Base-by-base conservation (phyloP, 2,888 invertebrate genomes). In the Cantharis rustica region DNA sequence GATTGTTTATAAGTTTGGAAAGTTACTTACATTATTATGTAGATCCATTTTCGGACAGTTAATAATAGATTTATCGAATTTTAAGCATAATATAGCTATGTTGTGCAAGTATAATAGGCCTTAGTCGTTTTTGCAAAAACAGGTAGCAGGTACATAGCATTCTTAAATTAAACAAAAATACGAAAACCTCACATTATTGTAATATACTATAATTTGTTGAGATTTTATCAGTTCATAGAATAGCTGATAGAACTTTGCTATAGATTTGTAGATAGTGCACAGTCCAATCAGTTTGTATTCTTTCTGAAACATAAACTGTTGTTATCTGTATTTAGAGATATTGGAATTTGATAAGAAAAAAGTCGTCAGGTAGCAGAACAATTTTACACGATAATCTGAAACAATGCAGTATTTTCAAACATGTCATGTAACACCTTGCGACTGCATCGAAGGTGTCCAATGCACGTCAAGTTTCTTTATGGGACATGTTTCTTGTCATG, bases 371-470 rank as follows among this genome's bases (percentile, higher is more conserved):
- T 79, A 79, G 72, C 63, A 47, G 72, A 68, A 73, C 72, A 66
- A 62, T 78, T 75, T 75, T 75, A 75, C 72, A 73, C 62, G 75
- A 75, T 75, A 76, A 77, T 77, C 76, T 77, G 79, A 79, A 77
- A 79, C 79, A 79, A 79, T 77, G 70, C 31, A 75, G 61, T 73
- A 71, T 75, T 79, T 77, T 62, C 77, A 77, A 79, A 76, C 79
- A 73, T 77, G 76, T 73, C 79, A 77, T 77, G 76, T 73, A 77
- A 79, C 79, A 79, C 79, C 79, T 79, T 79, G 79, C 75, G 68
- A 61, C 66, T 75, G 68, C 71, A 75, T 61, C 71, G 68, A 68
- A 72, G 75, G 75, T 75, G 75, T 75, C 75, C 75, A 61, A 68
- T 75, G 64, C n/a, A 61, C 17, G 75, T 75, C 75, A 71, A 62